A percentile compares a stretch with the other conserved stretches of the same genome.
These are phyloP conservation scores for Thymelicus lineola DNA, from an alignment of 2,888 invertebrate species.

Conservation along the genomic window DNA sequence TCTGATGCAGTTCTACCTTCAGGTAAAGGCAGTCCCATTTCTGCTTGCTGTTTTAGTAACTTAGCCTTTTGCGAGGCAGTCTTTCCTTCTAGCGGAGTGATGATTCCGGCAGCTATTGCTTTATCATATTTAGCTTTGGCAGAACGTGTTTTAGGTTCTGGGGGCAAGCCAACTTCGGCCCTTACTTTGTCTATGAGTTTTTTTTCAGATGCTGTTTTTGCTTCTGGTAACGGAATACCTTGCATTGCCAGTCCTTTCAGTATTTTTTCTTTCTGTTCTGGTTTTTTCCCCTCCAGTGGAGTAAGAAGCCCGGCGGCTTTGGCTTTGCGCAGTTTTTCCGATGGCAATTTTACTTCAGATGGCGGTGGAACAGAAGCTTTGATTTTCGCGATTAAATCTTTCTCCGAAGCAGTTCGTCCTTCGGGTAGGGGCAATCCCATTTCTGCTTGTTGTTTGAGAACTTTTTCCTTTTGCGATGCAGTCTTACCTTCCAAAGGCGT, in stretches of 20 bases:
- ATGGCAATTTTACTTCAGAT: too few relatives aligned
- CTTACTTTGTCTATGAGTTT: too few relatives aligned
- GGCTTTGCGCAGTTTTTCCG: too few relatives aligned
- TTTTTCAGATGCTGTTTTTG: too few relatives aligned
- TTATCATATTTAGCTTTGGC: slow-evolving; percentile 40
- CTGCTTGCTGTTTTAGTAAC: slow-evolving; percentile 45
- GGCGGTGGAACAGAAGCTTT: slow-evolving; percentile 1
- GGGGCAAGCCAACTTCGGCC: slow-evolving; percentile 34
- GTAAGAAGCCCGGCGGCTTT: too few relatives aligned
- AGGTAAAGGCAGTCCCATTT: slow-evolving; percentile 49
- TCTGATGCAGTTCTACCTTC: slow-evolving; percentile 43
- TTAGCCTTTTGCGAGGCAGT: background rate
- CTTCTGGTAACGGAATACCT: background rate
- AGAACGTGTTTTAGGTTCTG: slow-evolving; percentile 38
- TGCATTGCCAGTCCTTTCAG: slow-evolving; percentile 20
- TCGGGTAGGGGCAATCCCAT: slow-evolving; percentile 47
- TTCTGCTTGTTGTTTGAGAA: slow-evolving; percentile 20
- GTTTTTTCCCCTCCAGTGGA: slow-evolving; percentile 40
- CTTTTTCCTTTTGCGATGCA: background rate
- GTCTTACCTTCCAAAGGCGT: slow-evolving; percentile 41
- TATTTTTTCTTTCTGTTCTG: slow-evolving; percentile 39
- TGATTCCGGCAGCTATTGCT: slow-evolving; percentile 17
- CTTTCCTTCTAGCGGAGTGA: too few relatives aligned
- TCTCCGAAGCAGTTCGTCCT: slow-evolving; percentile 48
- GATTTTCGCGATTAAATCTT: slow-evolving; percentile 47